phyloP scores from a whole-genome alignment of 1,140 invertebrate species.

The Rhagoletis zephyria region DNA sequence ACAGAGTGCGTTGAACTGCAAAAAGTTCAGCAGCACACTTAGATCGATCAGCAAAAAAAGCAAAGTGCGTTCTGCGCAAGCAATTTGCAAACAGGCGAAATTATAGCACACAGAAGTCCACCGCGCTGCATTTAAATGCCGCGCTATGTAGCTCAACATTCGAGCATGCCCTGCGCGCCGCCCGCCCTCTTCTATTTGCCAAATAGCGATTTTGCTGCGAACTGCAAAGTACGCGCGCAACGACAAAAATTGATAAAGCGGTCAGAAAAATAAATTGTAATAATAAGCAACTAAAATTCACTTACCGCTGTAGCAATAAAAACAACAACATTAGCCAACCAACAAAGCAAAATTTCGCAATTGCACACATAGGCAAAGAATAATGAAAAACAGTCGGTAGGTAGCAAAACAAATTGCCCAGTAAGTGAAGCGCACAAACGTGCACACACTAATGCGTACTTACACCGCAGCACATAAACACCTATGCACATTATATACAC shows the following conservation, averaged over 20 bases:
- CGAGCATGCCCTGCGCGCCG: background rate
- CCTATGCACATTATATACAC: no score
- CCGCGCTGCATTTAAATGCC: background rate
- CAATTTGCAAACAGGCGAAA: background rate
- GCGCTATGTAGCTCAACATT: background rate
- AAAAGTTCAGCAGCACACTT: slow-evolving; percentile 10
- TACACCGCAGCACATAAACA: background rate
- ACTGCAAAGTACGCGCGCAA: background rate
- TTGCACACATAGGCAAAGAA: slow-evolving; percentile 23
- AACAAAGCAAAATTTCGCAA: slow-evolving; percentile 36
- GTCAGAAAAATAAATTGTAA: slow-evolving; percentile 44
- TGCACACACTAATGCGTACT: background rate
- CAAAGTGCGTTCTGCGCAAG: background rate
- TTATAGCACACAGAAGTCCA: background rate
- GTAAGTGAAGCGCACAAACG: background rate
- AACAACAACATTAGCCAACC: background rate
- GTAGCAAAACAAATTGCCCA: slow-evolving; percentile 5
- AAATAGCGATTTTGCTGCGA: background rate
- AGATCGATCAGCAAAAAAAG: background rate
- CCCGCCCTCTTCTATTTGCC: background rate
- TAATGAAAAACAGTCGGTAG: background rate
- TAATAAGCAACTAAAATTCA: slow-evolving; percentile 4
- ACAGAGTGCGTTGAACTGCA: slow-evolving; percentile 19
- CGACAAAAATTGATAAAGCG: slow-evolving; percentile 14
- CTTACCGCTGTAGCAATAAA: slow-evolving; percentile 36